These are phyloP conservation scores for Mizuhopecten yessoensis DNA, from an alignment of 1,140 invertebrate genomes.

Conservation along the genomic window DNA sequence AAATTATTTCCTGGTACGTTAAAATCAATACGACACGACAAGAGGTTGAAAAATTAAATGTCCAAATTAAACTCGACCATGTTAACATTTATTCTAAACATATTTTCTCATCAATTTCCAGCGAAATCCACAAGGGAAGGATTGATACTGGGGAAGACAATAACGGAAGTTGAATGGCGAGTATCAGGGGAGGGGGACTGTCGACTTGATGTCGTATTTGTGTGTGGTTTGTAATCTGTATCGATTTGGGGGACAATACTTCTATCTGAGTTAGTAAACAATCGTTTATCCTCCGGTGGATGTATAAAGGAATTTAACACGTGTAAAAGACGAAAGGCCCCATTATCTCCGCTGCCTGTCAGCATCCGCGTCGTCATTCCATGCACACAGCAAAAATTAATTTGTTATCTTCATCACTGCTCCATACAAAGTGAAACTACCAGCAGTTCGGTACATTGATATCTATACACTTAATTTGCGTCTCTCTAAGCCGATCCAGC, in stretches of 20 bases:
- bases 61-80: constrained; percentile 27
- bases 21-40: neutral
- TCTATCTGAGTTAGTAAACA: constrained; percentile 1
- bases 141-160: neutral
- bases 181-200: constrained; percentile 8
- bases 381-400: neutral
- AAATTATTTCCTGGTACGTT: constrained; percentile 26
- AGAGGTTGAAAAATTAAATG: constrained; percentile 39
- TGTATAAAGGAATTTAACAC: constrained; percentile 35
- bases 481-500: neutral
- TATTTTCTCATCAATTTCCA: constrained; percentile 30
- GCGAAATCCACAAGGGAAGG: neutral
- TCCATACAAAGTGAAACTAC: constrained; percentile 11
- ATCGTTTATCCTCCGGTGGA: constrained; percentile 3
- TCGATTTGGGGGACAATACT: constrained; percentile 11
- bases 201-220: neutral
- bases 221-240: constrained; percentile 25
- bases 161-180: neutral
- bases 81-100: constrained; percentile 29
- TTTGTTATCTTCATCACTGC: neutral
- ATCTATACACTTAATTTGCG: constrained; percentile 32
- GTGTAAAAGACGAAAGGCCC: constrained; percentile 36
- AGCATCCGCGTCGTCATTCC: neutral
- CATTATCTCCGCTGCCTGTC: neutral
- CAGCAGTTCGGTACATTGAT: neutral